These are phyloP conservation scores for Caenorhabditis remanei DNA, from an alignment of 1,140 invertebrate species.

Conservation along the genomic window DNA sequence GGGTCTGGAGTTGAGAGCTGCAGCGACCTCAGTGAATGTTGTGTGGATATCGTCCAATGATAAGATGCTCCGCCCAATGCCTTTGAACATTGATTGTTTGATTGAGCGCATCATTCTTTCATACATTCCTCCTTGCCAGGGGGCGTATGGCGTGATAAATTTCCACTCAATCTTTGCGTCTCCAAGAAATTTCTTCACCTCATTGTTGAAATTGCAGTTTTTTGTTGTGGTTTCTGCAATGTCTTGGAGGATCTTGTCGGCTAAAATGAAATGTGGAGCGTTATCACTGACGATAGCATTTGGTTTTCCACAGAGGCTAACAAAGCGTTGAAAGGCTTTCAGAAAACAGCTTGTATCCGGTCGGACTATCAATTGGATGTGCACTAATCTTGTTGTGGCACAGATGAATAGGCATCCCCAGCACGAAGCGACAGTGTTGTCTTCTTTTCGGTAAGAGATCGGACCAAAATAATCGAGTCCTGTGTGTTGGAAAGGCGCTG, in stretches of 20 bases:
- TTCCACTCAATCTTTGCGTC: too few relatives aligned
- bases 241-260: background rate
- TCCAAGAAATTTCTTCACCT: too few relatives aligned
- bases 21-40: too few relatives aligned
- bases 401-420: slow-evolving; percentile 44
- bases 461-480: slow-evolving; percentile 59
- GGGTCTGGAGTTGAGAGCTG: too few relatives aligned
- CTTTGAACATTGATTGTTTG: too few relatives aligned
- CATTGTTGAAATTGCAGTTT: background rate
- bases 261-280: slow-evolving; percentile 32
- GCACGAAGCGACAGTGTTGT: background rate
- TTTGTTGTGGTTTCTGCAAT: background rate
- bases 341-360: slow-evolving; percentile 8
- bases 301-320: slow-evolving; percentile 5
- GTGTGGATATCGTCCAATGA: too few relatives aligned
- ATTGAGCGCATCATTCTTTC: too few relatives aligned
- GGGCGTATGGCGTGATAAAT: too few relatives aligned
- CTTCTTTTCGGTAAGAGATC: background rate
- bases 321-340: slow-evolving; percentile 21
- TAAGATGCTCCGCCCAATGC: too few relatives aligned
- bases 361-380: slow-evolving; percentile 27
- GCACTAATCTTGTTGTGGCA: slow-evolving; percentile 24
- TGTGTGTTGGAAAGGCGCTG: slow-evolving; percentile 20
- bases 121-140: too few relatives aligned
- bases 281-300: slow-evolving; percentile 19